Conservation (phyloP, 2,113 vertebrate genomes). For the Engystomops pustulosus region DNA sequence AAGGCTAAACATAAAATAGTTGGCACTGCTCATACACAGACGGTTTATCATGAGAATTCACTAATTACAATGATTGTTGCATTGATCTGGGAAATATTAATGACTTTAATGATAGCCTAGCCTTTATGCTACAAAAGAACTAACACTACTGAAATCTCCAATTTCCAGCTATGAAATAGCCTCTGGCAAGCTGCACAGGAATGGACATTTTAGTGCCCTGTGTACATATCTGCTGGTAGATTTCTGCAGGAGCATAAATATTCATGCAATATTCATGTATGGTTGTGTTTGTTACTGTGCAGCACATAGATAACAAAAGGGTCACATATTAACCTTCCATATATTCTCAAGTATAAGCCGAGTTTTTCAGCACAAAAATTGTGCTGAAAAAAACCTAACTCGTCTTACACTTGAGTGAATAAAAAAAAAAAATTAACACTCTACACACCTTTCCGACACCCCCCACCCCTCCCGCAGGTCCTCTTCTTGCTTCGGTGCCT, state of each 20-base stretch:
- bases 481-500: too few species aligned
- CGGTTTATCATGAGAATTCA: neutral
- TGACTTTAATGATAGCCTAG: neutral
- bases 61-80: neutral
- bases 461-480: too few species aligned
- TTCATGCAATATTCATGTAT: conserved; percentile 17
- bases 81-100: conserved; percentile 8
- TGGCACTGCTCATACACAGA: neutral
- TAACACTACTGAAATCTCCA: neutral
- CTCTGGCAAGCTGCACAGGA: neutral
- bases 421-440: too few species aligned
- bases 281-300: neutral
- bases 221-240: conserved; percentile 8
- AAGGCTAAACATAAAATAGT: neutral
- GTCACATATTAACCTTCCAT: neutral
- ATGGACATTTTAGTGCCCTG: neutral
- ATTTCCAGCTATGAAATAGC: conserved; percentile 5
- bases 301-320: neutral
- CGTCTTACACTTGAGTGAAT: too few species aligned
- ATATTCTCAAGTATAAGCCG: too few species aligned
- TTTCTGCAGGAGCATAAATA: conserved; percentile 12
- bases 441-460: too few species aligned
- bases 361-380: too few species aligned
- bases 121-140: neutral
- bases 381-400: too few species aligned